Percentiles rank a stretch among this genome's conserved stretches.
phyloP scores from a whole-genome alignment of 2,113 vertebrate genomes.

The Pao palembangensis region DNA sequence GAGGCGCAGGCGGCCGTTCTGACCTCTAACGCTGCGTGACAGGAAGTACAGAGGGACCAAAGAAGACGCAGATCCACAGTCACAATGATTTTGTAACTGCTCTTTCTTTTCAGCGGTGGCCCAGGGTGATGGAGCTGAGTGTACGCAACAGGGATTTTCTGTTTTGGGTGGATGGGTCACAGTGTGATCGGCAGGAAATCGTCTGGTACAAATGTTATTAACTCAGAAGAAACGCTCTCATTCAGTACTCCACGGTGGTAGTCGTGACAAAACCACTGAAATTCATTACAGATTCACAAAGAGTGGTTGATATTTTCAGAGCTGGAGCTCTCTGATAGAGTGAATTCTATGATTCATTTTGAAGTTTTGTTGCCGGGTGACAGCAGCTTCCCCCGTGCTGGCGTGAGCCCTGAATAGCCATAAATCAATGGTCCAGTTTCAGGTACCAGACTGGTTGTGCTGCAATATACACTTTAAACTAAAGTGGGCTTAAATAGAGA shows the following conservation, averaged over 20 bases:
- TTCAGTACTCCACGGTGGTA: too few species aligned
- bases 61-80: conserved; percentile 14
- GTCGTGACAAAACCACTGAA: too few species aligned
- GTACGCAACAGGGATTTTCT: not conserved
- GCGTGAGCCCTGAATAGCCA: conserved; percentile 36
- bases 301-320: conserved; percentile 1
- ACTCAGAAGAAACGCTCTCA: too few species aligned
- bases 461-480: not conserved
- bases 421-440: conserved; percentile 50
- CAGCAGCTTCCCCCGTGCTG: conserved; percentile 19
- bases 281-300: too few species aligned
- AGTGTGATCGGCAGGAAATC: too few species aligned
- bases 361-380: conserved; percentile 44
- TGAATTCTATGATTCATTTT: conserved; percentile 36
- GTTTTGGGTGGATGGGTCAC: not conserved
- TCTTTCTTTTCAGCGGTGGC: conserved; percentile 25
- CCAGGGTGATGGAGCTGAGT: not conserved
- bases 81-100: conserved; percentile 12
- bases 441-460: conserved; percentile 40
- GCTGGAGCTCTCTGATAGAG: conserved; percentile 9
- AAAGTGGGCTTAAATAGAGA: conserved; percentile 16
- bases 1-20: conserved; percentile 12
- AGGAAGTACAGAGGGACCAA: conserved; percentile 6
- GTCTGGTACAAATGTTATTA: too few species aligned
- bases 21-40: conserved; percentile 16